phyloP scores from a whole-genome alignment of 2,888 invertebrate species.

The Andrena fulva region DNA sequence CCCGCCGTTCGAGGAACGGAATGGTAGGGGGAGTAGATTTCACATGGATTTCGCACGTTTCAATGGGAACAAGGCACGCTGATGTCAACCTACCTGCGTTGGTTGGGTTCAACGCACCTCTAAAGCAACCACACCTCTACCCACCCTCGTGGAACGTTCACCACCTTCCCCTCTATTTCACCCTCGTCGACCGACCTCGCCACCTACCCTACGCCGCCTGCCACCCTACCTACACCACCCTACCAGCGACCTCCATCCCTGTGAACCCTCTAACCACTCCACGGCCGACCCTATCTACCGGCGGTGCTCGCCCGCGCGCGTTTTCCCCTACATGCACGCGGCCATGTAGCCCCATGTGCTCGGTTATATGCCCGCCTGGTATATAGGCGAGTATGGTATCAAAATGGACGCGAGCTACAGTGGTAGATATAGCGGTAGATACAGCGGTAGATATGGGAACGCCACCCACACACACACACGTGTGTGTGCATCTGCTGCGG shows the following conservation, averaged over 20 bases:
- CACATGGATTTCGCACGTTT: constrained; percentile 82
- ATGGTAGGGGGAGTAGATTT: constrained; percentile 75
- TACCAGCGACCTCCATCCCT: constrained; percentile 68
- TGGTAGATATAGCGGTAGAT: constrained; percentile 71
- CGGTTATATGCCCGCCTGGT: constrained; percentile 65
- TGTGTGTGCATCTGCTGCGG: no score
- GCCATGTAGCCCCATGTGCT: constrained; percentile 64
- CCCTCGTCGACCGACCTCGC: constrained; percentile 69
- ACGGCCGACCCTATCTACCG: constrained; percentile 75
- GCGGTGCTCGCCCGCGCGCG: constrained; percentile 66
- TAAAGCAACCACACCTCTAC: constrained; percentile 84
- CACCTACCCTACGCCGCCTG: constrained; percentile 67
- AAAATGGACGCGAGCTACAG: constrained; percentile 78
- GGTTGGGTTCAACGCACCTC: constrained; percentile 83
- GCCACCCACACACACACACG: constrained; percentile 8
- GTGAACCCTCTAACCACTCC: constrained; percentile 76
- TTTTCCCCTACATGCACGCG: constrained; percentile 62
- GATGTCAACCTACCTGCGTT: constrained; percentile 83
- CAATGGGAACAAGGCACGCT: constrained; percentile 82
- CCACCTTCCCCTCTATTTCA: constrained; percentile 76
- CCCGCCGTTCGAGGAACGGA: neutral
- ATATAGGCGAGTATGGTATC: constrained; percentile 76
- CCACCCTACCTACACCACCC: constrained; percentile 64
- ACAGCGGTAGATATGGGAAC: constrained; percentile 61
- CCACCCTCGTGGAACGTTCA: constrained; percentile 81